Evolutionary conservation across 2,888 invertebrate genomes (phyloP), one percentile per base, ranked within the genome.

Genomic region (Conus canariensis): DNA sequence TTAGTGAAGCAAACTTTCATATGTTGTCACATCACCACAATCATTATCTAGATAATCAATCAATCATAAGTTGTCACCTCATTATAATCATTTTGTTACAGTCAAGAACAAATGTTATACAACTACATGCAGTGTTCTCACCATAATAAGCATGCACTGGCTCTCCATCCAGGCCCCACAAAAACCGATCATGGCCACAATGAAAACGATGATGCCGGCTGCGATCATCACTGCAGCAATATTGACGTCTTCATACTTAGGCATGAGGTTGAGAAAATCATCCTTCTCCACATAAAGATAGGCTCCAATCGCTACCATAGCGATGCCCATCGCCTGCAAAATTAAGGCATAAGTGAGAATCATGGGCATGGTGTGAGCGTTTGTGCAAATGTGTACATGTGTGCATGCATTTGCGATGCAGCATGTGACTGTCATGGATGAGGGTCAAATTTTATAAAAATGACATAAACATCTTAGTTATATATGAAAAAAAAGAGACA

Each of bases 91-190:
- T 45, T 45, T 45, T 45, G 45, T 45, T 45, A 45, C 45, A 45
- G 45, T 45, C 45, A 2, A 45, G 45, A 45, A 45, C 45, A 45
- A 1, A 45, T 45, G 45, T 45, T 45, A 45, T 45, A 45, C 45
- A 45, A 45, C 45, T 45, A 45, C 45, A 70, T 22, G 19, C 8
- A 7, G 22, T 70, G 19, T 19, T 56, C 94, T 93, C 91, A 98
- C 98, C 95, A 97, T 97, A 92, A 98, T 97, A 70, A 98, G 97
- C 95, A 98, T 97, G 95, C 98, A 98, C 95, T 98, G 97, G 91
- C 97, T 98, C 95, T 98, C 97, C 95, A 98, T 97, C 97, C 98
- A 98, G 82, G 98, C 97, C 19, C 98, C 98, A 95, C 98, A 98
- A 96, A 98, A 98, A 92, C 98, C 98, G 93, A 98, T 97, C 96